phyloP scores from a whole-genome alignment of 2,888 invertebrate species.

The Scaptomyza flava region DNA sequence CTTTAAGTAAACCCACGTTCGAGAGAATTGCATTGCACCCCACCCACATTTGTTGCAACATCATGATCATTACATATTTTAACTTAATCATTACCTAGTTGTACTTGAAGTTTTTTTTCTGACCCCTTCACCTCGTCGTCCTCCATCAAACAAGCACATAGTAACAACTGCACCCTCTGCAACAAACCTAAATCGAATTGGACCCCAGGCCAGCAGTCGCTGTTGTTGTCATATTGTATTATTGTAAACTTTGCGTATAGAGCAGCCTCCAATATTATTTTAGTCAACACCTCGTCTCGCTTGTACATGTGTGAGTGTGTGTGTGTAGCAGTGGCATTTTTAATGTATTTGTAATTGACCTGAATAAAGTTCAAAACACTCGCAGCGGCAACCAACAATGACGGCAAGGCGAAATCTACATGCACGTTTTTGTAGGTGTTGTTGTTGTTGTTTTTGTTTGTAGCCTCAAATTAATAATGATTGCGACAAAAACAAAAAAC shows the following conservation, averaged over 20 bases:
- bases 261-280: conserved; percentile 80
- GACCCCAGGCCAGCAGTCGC: conserved; percentile 25
- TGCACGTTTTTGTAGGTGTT: conserved; percentile 46
- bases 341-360: conserved; percentile 84
- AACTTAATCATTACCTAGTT: conserved; percentile 53
- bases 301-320: conserved; percentile 9
- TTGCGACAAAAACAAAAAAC: conserved; percentile 71
- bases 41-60: conserved; percentile 15
- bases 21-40: conserved; percentile 10
- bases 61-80: conserved; percentile 18
- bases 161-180: conserved; percentile 8
- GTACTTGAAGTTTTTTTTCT: conserved; percentile 70
- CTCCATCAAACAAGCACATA: background rate
- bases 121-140: conserved; percentile 21
- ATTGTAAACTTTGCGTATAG: conserved; percentile 24
- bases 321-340: conserved; percentile 73
- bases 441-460: conserved; percentile 32
- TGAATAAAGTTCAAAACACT: conserved; percentile 84
- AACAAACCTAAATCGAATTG: conserved; percentile 27
- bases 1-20: conserved; percentile 27
- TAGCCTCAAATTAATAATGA: conserved; percentile 80
- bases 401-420: conserved; percentile 78
- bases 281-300: conserved; percentile 71
- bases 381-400: conserved; percentile 59
- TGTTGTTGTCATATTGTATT: conserved; percentile 38